phyloP scores from a whole-genome alignment of 92 coral and sea anemone species.

The Parazoanthus atlanticus region DNA sequence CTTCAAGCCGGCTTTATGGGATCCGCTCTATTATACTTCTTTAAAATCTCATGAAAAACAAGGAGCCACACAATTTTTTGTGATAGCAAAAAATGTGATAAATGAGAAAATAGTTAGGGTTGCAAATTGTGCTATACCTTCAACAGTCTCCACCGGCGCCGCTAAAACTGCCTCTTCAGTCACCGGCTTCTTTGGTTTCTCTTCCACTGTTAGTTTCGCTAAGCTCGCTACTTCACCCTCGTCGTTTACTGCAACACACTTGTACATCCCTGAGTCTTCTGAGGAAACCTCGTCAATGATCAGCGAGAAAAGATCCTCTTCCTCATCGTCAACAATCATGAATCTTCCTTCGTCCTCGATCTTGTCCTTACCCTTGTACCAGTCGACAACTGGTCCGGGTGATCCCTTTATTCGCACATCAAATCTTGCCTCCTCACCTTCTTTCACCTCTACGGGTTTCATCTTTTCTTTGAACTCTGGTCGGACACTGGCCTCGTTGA shows the following conservation, averaged over 20 bases:
- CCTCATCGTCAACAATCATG: slow-evolving; percentile 78
- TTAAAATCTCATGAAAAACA: too few relatives aligned
- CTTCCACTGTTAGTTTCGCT: slow-evolving; percentile 63
- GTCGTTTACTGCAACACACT: slow-evolving; percentile 71
- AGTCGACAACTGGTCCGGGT: slow-evolving; percentile 83
- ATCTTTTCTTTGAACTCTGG: slow-evolving; percentile 74
- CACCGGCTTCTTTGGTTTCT: slow-evolving; percentile 58
- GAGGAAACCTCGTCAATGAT: slow-evolving; percentile 70
- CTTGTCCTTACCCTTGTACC: slow-evolving; percentile 83
- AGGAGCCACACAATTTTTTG: too few relatives aligned
- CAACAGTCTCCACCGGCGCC: slow-evolving; percentile 57
- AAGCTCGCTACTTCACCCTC: slow-evolving; percentile 61
- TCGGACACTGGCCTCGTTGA: slow-evolving; percentile 73
- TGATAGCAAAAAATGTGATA: too few relatives aligned
- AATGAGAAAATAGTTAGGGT: too few relatives aligned
- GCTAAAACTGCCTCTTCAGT: slow-evolving; percentile 47
- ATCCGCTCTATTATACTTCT: too few relatives aligned
- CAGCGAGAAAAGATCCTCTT: slow-evolving; percentile 80
- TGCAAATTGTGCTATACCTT: slow-evolving; percentile 54
- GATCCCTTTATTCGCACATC: slow-evolving; percentile 78
- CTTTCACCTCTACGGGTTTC: slow-evolving; percentile 64
- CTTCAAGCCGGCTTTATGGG: too few relatives aligned
- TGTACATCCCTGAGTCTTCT: slow-evolving; percentile 80
- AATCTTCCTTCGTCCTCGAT: slow-evolving; percentile 82
- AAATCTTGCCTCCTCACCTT: slow-evolving; percentile 78